phyloP scores from a whole-genome alignment of 2,797 vertebrate genomes.

The Caiman crocodilus region DNA sequence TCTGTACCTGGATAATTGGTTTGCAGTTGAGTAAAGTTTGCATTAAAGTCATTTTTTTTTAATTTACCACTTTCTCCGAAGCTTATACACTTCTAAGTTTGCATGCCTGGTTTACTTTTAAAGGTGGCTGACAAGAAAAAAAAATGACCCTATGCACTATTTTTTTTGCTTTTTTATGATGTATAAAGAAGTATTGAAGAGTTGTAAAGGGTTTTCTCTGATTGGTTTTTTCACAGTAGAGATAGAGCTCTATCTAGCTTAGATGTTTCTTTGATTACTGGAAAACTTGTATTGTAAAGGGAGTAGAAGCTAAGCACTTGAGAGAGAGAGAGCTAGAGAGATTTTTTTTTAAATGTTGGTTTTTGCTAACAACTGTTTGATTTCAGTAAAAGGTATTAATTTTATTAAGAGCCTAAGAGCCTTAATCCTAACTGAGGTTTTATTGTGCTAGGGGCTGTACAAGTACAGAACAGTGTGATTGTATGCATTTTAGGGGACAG shows the following conservation, averaged over 20 bases:
- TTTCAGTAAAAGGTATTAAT: background rate
- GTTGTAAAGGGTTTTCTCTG: background rate
- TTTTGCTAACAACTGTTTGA: background rate
- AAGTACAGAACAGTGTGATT: background rate
- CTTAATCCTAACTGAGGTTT: background rate
- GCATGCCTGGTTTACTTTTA: background rate
- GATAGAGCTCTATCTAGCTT: background rate
- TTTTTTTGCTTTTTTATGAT: background rate
- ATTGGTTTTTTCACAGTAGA: background rate
- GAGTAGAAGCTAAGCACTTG: background rate
- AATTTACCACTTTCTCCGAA: constrained; percentile 10
- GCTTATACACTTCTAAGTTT: background rate
- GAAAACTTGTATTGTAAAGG: background rate
- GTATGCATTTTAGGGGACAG: too few species aligned
- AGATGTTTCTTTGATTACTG: background rate
- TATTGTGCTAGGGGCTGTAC: background rate
- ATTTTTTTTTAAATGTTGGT: background rate
- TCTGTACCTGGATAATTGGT: constrained; percentile 5
- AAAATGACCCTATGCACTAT: background rate
- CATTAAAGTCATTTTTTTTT: background rate
- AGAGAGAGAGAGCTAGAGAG: background rate
- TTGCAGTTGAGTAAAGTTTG: background rate
- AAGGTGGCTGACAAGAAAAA: background rate
- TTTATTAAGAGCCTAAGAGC: background rate
- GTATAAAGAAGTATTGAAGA: background rate